Percentiles rank a stretch among this genome's conserved stretches.
These are phyloP conservation scores for Tenthredo scrophulariae DNA, from an alignment of 2,888 invertebrate species.

Conservation along the genomic window DNA sequence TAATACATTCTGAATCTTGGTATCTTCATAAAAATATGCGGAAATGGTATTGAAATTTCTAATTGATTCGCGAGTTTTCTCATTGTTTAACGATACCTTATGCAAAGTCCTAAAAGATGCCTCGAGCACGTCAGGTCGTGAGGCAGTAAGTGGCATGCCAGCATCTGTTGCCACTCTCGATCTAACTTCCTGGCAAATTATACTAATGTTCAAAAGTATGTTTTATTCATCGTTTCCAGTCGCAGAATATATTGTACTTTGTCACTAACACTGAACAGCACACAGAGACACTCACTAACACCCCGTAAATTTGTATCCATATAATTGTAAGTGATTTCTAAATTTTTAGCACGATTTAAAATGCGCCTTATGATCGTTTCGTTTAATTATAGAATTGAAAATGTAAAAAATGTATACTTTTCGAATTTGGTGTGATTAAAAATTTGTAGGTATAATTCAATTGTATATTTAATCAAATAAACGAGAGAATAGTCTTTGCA, in stretches of 20 bases:
- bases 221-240: constrained; percentile 6
- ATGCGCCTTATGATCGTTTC: background rate
- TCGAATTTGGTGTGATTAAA: background rate
- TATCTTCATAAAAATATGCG: background rate
- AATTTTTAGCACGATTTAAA: background rate
- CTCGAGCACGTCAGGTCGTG: background rate
- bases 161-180: constrained; percentile 13
- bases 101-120: constrained; percentile 6
- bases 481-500: background rate
- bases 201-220: constrained; percentile 7
- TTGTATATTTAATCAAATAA: background rate
- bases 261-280: background rate
- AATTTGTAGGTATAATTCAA: background rate
- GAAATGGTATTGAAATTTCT: background rate
- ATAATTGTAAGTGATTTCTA: background rate
- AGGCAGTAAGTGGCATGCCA: background rate
- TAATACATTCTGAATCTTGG: background rate
- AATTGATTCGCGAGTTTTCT: background rate
- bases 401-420: background rate
- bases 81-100: background rate
- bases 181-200: constrained; percentile 28
- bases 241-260: constrained; percentile 17
- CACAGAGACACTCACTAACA: background rate
- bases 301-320: background rate
- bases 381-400: background rate